Evolutionary conservation across 2,113 vertebrate genomes (phyloP).

Genomic region (Kryptolebias marmoratus): DNA sequence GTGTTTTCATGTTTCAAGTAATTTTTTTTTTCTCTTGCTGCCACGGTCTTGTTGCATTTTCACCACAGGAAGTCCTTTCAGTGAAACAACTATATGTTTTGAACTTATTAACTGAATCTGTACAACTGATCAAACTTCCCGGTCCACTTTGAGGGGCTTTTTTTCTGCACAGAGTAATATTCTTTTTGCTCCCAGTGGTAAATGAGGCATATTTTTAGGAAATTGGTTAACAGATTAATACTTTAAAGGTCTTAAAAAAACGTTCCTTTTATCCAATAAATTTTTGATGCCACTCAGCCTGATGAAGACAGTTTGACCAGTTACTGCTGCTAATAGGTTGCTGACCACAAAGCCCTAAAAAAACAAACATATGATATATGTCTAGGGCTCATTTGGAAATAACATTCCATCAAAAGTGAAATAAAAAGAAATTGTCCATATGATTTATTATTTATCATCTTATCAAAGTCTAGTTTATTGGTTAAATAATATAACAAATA

Average conservation of each 20-base stretch:
- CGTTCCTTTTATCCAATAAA: not conserved
- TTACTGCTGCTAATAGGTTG: conserved; percentile 5
- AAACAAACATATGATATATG: not conserved
- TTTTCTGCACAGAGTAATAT: not conserved
- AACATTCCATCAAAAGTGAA: no score
- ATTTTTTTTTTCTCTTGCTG: not conserved
- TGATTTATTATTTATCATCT: not conserved
- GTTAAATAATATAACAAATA: not conserved
- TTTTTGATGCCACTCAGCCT: not conserved
- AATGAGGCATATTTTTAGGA: not conserved
- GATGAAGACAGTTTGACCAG: conserved; percentile 7
- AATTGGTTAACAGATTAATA: conserved; percentile 13
- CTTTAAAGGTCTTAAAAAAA: not conserved
- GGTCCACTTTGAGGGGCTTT: conserved; percentile 14
- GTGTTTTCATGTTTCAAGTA: not conserved
- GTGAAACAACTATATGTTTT: conserved; percentile 10
- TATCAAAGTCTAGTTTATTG: not conserved
- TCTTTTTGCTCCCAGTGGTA: no score
- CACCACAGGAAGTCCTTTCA: conserved; percentile 19
- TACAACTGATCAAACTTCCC: conserved; percentile 16
- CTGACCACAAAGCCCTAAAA: not conserved
- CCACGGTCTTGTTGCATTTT: not conserved
- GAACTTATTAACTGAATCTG: conserved; percentile 14
- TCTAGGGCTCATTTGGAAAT: no score
- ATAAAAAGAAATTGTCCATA: not conserved